Conservation (phyloP, 2,888 invertebrate species). For the Amblyjoppa proteus region DNA sequence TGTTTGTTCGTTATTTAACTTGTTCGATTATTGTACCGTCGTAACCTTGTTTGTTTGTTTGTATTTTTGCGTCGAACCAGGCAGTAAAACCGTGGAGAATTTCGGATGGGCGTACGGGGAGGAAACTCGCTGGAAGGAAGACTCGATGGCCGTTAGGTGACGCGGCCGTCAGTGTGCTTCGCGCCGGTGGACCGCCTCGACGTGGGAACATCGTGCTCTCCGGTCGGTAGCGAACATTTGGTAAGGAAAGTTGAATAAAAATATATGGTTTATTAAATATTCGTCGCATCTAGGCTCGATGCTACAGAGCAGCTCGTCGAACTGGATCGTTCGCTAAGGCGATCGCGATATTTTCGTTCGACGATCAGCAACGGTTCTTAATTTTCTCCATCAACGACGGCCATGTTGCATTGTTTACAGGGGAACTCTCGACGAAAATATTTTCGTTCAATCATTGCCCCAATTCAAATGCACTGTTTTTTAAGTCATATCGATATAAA, state of each 20-base stretch:
- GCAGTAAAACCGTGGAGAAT: not conserved
- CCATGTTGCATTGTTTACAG: not conserved
- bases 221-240: not conserved
- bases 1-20: not conserved
- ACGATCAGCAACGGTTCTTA: not conserved
- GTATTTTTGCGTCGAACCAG: not conserved
- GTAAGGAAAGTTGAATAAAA: not conserved
- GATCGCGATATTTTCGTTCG: not conserved
- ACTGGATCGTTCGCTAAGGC: not conserved
- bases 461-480: not conserved
- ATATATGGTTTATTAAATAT: not conserved
- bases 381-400: not conserved
- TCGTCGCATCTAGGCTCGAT: not conserved
- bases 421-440: not conserved
- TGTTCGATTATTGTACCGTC: not conserved
- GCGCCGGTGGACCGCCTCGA: not conserved
- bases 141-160: not conserved
- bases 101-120: not conserved
- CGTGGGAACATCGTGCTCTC: slow-evolving; percentile 1
- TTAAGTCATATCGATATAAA: not conserved
- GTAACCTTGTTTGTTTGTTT: slow-evolving; percentile 1
- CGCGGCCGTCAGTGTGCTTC: not conserved
- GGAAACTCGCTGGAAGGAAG: not conserved
- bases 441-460: not conserved
- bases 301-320: not conserved